These are phyloP conservation scores for Poicephalus gulielmi DNA, from an alignment of 2,113 vertebrate species.

Conservation along the genomic window DNA sequence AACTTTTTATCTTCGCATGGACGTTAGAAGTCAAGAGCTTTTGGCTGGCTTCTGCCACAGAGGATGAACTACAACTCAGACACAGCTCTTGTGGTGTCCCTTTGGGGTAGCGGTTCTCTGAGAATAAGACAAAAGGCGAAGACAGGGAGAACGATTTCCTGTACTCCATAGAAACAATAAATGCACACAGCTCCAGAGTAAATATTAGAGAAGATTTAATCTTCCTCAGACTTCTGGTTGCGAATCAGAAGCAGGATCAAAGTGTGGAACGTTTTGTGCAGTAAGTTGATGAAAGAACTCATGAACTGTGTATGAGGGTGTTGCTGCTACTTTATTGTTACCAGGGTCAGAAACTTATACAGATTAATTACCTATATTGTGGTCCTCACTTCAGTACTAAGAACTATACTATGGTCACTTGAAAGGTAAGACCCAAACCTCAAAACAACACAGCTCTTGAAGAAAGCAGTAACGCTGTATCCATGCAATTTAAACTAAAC, in stretches of 20 bases:
- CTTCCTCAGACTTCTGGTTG: not conserved
- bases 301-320: not conserved
- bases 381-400: not conserved
- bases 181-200: not conserved
- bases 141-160: not conserved
- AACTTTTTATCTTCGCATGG: not conserved
- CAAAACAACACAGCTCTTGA: not conserved
- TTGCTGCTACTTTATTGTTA: not conserved
- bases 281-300: fast-evolving
- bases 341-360: not conserved
- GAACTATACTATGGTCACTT: not conserved
- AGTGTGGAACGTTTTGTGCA: not conserved
- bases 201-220: not conserved
- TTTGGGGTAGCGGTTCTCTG: not conserved
- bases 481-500: not conserved
- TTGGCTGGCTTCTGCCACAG: not conserved
- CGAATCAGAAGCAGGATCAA: not conserved
- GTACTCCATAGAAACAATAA: too few relatives aligned
- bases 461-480: not conserved
- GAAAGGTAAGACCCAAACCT: not conserved
- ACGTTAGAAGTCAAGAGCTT: not conserved
- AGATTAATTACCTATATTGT: not conserved
- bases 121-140: not conserved
- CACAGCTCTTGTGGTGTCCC: not conserved
- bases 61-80: not conserved